Evolutionary conservation across 2,113 vertebrate species (phyloP).

Genomic region (Nyctibius bracteatus): DNA sequence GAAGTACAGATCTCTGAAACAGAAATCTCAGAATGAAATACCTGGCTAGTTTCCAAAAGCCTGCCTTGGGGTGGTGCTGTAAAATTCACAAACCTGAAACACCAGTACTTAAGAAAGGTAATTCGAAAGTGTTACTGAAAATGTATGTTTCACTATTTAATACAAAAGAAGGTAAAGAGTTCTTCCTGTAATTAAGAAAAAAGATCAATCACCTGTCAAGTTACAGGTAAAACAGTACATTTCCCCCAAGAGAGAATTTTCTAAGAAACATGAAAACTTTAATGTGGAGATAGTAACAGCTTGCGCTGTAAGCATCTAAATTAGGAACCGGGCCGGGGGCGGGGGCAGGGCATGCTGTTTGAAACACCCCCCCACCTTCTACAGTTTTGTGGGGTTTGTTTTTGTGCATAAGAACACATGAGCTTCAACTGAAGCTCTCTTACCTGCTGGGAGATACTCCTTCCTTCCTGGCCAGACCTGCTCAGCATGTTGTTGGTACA

Average conservation of each 20-base stretch:
- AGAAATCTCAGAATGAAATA: not conserved
- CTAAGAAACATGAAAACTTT: not conserved
- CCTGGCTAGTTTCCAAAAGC: not conserved
- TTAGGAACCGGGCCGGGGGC: not conserved
- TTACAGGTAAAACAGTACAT: not conserved
- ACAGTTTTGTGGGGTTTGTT: not conserved
- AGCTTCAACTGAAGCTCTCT: not conserved
- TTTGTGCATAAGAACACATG: accelerated
- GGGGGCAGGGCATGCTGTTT: not conserved
- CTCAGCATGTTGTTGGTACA: not conserved
- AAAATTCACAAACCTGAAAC: not conserved
- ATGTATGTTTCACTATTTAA: not conserved
- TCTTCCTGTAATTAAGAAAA: not conserved
- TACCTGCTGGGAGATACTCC: not conserved
- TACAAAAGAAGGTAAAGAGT: not conserved
- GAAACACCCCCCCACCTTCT: accelerated
- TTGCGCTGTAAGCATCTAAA: not conserved
- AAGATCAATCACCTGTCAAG: not conserved
- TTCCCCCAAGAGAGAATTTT: not conserved
- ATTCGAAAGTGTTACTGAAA: not conserved
- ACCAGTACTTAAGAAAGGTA: not conserved
- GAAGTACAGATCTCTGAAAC: not conserved
- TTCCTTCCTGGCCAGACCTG: not conserved
- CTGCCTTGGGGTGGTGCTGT: not conserved
- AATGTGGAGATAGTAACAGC: not conserved